Conservation (phyloP, 2,113 vertebrate species). For the Xenus cinereus region DNA sequence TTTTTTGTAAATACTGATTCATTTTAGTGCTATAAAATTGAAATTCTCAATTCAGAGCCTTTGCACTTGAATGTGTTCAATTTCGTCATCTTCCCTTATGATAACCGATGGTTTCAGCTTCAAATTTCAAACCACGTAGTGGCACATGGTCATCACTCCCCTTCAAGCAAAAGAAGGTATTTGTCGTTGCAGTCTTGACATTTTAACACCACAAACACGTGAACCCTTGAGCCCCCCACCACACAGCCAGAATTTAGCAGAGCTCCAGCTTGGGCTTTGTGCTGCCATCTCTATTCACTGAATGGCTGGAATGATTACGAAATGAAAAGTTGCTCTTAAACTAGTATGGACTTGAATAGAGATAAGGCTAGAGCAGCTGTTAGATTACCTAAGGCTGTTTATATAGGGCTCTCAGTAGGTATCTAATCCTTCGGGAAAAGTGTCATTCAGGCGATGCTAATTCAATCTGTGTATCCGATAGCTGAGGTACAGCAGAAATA, state of each 20-base stretch:
- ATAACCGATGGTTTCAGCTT: not conserved
- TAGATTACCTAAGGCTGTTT: conserved; percentile 4
- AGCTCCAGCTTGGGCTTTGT: not conserved
- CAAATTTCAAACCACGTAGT: not conserved
- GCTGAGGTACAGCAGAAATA: not conserved
- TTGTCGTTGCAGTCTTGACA: not conserved
- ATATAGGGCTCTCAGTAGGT: not conserved
- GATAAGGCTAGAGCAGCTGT: conserved; percentile 5
- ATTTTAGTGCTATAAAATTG: not conserved
- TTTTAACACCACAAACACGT: not conserved
- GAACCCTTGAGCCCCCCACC: not conserved
- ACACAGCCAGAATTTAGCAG: not conserved
- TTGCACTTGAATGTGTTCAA: not conserved
- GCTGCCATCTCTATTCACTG: not conserved
- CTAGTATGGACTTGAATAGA: not conserved
- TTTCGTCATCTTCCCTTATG: not conserved
- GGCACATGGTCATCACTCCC: not conserved
- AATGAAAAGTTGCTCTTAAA: conserved; percentile 21
- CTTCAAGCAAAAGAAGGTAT: not conserved
- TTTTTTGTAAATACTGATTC: not conserved
- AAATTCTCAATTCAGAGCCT: not conserved
- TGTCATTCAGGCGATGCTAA: not conserved
- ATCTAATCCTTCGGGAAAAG: not conserved
- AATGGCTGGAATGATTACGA: not conserved
- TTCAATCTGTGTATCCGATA: not conserved